Evolutionary conservation across 2,797 vertebrate species (phyloP).

Genomic region (Xerus rutilus): DNA sequence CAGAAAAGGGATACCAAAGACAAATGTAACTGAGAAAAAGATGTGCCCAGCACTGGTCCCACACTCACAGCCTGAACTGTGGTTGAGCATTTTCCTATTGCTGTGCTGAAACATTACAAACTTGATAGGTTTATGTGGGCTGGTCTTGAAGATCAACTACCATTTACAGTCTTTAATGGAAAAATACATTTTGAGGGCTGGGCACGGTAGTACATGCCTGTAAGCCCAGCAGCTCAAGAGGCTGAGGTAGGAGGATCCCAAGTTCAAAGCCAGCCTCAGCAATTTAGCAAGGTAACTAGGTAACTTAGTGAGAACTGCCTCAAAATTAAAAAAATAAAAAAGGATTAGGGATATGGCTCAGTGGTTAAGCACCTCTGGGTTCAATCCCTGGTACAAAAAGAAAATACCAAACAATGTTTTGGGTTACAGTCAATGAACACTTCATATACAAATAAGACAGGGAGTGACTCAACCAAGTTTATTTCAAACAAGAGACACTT

Average conservation of each 20-base stretch:
- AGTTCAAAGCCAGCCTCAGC: too few species aligned
- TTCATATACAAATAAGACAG: constrained; percentile 11
- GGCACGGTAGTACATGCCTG: too few species aligned
- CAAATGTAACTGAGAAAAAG: background rate
- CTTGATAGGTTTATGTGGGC: background rate
- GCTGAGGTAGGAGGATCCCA: too few species aligned
- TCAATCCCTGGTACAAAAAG: too few species aligned
- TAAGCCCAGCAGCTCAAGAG: too few species aligned
- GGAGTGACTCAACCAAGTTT: constrained; percentile 52
- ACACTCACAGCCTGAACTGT: background rate
- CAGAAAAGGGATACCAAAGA: background rate
- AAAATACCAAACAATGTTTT: background rate
- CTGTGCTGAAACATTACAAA: background rate
- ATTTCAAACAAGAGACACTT: constrained; percentile 60
- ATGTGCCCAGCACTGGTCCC: background rate
- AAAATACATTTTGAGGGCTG: background rate
- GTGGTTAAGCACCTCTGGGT: too few species aligned
- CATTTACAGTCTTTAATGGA: background rate
- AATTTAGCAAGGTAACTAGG: too few species aligned
- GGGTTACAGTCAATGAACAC: background rate
- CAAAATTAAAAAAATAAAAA: too few species aligned
- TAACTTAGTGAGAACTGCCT: too few species aligned
- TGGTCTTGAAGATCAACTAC: background rate
- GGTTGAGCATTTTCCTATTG: background rate
- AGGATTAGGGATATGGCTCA: too few species aligned